Percentiles rank a stretch among this genome's conserved stretches.
Conservation (phyloP, 2,797 vertebrate genomes). For the Thaleichthys pacificus region DNA sequence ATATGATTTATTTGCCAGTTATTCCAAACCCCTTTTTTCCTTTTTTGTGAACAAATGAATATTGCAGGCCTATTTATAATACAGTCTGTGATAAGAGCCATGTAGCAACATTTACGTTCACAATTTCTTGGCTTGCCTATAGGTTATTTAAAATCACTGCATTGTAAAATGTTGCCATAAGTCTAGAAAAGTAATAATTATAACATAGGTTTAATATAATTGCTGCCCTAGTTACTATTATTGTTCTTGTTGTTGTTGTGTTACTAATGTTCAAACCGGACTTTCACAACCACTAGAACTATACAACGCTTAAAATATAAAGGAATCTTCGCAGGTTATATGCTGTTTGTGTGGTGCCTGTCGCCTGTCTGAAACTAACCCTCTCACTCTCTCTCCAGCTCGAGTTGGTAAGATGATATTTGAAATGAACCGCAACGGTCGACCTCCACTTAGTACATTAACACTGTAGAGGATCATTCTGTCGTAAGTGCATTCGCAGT, state of each 20-base stretch:
- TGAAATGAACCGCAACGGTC: slow-evolving; percentile 38
- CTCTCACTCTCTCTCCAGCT: slow-evolving; percentile 7
- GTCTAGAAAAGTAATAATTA: too few relatives aligned
- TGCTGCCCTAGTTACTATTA: neutral
- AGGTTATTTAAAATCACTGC: too few relatives aligned
- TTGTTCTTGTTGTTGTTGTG: neutral
- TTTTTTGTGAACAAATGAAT: neutral
- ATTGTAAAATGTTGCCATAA: too few relatives aligned
- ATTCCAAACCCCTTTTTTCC: neutral
- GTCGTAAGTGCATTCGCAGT: neutral
- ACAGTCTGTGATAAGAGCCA: too few relatives aligned
- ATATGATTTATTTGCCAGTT: neutral
- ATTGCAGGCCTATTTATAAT: neutral
- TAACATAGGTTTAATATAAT: neutral
- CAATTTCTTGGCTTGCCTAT: too few relatives aligned
- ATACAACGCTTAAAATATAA: too few relatives aligned
- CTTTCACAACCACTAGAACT: too few relatives aligned
- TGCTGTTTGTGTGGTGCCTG: neutral
- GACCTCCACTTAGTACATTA: slow-evolving; percentile 40
- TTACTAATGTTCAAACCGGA: too few relatives aligned
- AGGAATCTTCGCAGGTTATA: neutral
- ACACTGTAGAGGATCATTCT: slow-evolving; percentile 16
- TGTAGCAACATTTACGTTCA: too few relatives aligned
- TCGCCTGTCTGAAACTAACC: neutral
- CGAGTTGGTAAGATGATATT: slow-evolving; percentile 38